Evolutionary conservation across 1,140 invertebrate species (phyloP).

Genomic region (Fopius arisanus): DNA sequence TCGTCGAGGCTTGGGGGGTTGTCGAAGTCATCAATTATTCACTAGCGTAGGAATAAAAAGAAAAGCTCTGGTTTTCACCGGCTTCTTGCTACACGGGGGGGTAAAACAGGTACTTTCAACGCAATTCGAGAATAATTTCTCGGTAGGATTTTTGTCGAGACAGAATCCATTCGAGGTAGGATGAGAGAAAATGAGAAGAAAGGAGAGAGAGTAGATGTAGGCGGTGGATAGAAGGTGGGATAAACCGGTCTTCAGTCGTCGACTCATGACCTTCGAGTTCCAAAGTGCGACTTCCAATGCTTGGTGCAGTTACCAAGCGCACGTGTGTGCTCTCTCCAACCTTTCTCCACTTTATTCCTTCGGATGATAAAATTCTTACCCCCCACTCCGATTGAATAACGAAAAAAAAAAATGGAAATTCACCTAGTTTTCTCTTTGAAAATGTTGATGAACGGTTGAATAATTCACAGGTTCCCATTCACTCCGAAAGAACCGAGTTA

Average conservation of each 20-base stretch:
- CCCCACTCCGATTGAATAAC: no score
- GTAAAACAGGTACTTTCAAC: no score
- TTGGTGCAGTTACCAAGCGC: constrained; percentile 50
- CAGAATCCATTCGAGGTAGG: neutral
- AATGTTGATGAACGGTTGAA: no score
- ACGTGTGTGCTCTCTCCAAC: constrained; percentile 14
- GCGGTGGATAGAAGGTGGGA: neutral
- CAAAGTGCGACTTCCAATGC: constrained; percentile 41
- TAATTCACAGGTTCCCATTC: neutral
- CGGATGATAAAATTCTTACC: no score
- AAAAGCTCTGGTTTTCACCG: no score
- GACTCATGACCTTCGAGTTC: constrained; percentile 63
- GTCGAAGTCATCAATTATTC: no score
- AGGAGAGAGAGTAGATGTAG: constrained; percentile 10
- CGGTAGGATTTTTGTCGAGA: neutral
- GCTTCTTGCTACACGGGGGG: no score
- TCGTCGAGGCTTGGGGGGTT: no score
- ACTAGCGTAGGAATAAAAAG: no score
- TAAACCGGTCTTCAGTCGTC: constrained; percentile 63
- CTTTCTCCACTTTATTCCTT: no score
- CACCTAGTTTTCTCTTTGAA: no score
- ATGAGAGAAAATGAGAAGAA: neutral
- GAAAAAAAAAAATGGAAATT: no score
- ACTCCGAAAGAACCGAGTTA: neutral
- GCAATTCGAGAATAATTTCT: neutral